Evolutionary conservation across 2,797 vertebrate genomes (phyloP), one percentile per base, ranked within the genome.

Genomic region (Lagodon rhomboides): DNA sequence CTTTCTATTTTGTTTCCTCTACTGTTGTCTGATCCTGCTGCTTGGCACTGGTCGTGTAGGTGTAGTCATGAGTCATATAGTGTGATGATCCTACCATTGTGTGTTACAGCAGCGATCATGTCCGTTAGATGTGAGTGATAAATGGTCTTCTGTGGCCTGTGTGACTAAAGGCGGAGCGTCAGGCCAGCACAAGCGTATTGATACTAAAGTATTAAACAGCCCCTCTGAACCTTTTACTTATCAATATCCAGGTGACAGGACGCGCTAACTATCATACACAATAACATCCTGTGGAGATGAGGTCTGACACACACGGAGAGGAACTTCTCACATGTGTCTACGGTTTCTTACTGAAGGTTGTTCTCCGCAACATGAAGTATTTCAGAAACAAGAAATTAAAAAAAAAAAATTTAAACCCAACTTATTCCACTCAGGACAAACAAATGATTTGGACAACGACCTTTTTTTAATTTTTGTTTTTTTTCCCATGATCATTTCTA

Each of bases 81-180:
- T 51, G 59, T 73, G 68, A 79, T 62, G 76, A 67, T 54, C 60
- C 44, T 4, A 15, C 62, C 12, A 55, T 30, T 61, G 74, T 64
- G 56, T 44, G 68, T 61, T 68, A 56, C 60, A 54, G 56, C 47
- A 41, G 58, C 46, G 60, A 68, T 89, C 73, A 82, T 81, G 85
- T 85, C 78, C 75, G 68, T 56, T 83, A 51, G 64, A 82, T 80
- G 67, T 47, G 75, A 77, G 68, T 86, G 91, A 89, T 89, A 75
- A 85, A 88, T 83, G 56, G 75, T 50, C 64, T 64, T 82, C 18
- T 68, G 64, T 30, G 79, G 72, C 65, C 71, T 30, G 54, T 73
- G 12, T 85, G 85, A 86, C 64, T 86, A 69, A 87, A 82, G 67
- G 75, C 20, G 47, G 46, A 58, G 46, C 78, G 84, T 90, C 78